Evolutionary conservation across 2,797 vertebrate genomes (phyloP).

Genomic region (Clarias pachynema): DNA sequence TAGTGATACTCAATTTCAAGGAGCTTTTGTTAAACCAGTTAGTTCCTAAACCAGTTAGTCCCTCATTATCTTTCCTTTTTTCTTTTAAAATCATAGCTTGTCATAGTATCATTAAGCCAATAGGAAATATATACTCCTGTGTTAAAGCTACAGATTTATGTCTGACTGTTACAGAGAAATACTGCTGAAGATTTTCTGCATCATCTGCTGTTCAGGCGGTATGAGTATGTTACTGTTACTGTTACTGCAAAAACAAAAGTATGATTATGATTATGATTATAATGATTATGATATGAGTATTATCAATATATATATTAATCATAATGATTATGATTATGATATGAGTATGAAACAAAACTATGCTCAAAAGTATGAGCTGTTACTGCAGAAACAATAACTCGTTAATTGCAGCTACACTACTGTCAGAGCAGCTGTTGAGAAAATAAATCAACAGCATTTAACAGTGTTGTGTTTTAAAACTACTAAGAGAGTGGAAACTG

Average conservation of each 20-base stretch:
- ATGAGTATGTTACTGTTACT: too few species aligned
- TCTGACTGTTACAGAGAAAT: neutral
- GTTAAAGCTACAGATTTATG: neutral
- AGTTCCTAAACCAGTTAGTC: neutral
- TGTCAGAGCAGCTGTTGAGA: neutral
- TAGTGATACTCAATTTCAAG: neutral
- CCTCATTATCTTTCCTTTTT: neutral
- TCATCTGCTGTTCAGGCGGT: too few species aligned
- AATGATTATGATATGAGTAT: too few species aligned
- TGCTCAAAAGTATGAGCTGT: neutral
- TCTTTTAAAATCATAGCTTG: neutral
- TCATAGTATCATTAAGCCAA: too few species aligned
- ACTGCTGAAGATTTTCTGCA: too few species aligned
- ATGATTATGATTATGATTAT: too few species aligned
- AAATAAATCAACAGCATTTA: neutral
- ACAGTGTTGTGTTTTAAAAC: neutral
- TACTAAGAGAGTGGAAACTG: too few species aligned
- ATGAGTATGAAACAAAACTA: too few species aligned
- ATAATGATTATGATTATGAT: too few species aligned
- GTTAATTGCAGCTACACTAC: neutral
- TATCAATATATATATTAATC: too few species aligned
- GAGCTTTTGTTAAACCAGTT: neutral
- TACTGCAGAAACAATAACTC: neutral
- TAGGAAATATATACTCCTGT: neutral
- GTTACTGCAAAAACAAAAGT: too few species aligned